Conservation (phyloP, 2,797 vertebrate species). For the Vespertilio murinus region DNA sequence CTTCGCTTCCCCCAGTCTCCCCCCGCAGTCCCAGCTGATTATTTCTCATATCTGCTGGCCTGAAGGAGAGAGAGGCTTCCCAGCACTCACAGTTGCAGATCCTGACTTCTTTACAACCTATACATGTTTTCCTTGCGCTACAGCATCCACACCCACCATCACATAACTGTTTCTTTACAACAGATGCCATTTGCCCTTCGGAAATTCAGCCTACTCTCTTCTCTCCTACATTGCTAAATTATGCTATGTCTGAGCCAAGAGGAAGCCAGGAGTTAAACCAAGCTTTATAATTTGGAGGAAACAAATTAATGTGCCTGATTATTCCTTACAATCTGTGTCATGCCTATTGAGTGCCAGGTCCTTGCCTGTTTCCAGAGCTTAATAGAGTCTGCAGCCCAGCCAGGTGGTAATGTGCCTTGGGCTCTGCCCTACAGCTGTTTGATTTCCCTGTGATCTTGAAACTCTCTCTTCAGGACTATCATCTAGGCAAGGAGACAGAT, state of each 20-base stretch:
- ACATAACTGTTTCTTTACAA: background rate
- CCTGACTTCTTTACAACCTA: background rate
- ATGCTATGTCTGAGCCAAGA: slow-evolving; percentile 40
- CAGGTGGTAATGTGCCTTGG: slow-evolving; percentile 41
- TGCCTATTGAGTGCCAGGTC: background rate
- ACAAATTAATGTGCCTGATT: slow-evolving; percentile 14
- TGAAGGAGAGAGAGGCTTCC: background rate
- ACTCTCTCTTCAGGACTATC: slow-evolving; percentile 21
- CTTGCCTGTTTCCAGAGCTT: background rate
- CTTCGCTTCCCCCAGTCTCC: slow-evolving; percentile 22
- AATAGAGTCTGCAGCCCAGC: background rate
- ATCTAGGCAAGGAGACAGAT: slow-evolving; percentile 32
- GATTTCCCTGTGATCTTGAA: slow-evolving; percentile 45
- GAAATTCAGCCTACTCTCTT: slow-evolving; percentile 19
- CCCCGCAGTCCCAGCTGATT: slow-evolving; percentile 23
- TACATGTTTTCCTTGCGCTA: background rate
- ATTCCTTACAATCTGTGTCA: slow-evolving; percentile 23
- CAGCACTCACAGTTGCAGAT: background rate
- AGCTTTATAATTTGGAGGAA: background rate
- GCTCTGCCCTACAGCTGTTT: slow-evolving; percentile 40
- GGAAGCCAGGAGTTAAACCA: slow-evolving; percentile 40
- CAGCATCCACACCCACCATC: accelerated
- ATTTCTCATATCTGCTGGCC: background rate
- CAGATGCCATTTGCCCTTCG: slow-evolving; percentile 24
- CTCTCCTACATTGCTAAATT: background rate